Evolutionary conservation across 2,113 vertebrate genomes (phyloP).

Genomic region (Ctenomys sociabilis): DNA sequence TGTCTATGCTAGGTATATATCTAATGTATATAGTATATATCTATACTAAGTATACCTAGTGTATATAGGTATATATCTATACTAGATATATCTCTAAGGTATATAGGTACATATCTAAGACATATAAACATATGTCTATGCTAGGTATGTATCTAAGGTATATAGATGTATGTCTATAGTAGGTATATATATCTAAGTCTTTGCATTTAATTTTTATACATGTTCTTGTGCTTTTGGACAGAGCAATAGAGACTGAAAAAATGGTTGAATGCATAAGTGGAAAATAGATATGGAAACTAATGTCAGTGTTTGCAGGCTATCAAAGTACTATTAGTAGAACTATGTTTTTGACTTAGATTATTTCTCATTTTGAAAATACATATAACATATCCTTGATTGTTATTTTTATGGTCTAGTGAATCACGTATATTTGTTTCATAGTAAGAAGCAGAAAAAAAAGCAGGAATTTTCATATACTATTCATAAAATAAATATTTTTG

Average conservation of each 20-base stretch:
- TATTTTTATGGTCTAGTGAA: background rate
- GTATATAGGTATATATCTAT: too few species aligned
- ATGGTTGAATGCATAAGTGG: background rate
- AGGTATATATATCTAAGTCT: background rate
- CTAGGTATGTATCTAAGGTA: too few species aligned
- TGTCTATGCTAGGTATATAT: too few species aligned
- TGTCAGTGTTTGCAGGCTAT: background rate
- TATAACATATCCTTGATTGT: background rate
- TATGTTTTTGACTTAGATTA: background rate
- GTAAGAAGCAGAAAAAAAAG: background rate
- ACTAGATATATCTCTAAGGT: background rate
- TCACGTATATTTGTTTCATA: constrained; percentile 1
- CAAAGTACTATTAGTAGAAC: background rate
- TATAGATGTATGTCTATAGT: too few species aligned
- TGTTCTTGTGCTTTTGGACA: background rate
- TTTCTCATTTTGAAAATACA: background rate
- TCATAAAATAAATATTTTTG: constrained; percentile 13
- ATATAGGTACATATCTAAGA: too few species aligned
- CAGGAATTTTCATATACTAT: background rate
- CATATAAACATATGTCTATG: too few species aligned
- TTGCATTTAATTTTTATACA: background rate
- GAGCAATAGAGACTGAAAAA: constrained; percentile 13
- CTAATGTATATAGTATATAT: too few species aligned
- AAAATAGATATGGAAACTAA: constrained; percentile 26
- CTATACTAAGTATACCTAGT: too few species aligned